Evolutionary conservation across 2,113 vertebrate genomes (phyloP).

Genomic region (Poecilia latipinna): DNA sequence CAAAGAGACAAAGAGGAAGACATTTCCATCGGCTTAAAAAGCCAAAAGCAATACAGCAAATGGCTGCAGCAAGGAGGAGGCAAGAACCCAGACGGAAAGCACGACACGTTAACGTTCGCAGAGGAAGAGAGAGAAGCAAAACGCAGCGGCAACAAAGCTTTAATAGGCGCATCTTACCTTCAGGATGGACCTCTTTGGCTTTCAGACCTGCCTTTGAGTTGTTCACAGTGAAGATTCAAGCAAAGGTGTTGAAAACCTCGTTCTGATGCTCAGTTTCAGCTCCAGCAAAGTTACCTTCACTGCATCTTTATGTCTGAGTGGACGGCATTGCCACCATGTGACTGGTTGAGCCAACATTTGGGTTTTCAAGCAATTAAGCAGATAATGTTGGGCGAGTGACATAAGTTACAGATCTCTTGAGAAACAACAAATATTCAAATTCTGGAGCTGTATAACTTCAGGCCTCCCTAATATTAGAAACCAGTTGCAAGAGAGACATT

Average conservation of each 20-base stretch:
- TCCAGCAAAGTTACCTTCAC: too few relatives aligned
- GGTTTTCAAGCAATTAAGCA: too few relatives aligned
- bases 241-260: background rate
- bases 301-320: too few relatives aligned
- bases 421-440: too few relatives aligned
- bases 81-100: slow-evolving; percentile 8
- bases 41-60: slow-evolving; percentile 52
- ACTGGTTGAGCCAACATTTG: too few relatives aligned
- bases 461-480: too few relatives aligned
- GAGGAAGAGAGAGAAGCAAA: slow-evolving; percentile 1
- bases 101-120: background rate
- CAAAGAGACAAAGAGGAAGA: slow-evolving; percentile 28
- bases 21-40: slow-evolving; percentile 64
- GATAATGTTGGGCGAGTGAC: too few relatives aligned
- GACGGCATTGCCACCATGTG: too few relatives aligned
- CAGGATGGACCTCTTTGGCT: background rate
- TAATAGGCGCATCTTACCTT: background rate
- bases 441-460: too few relatives aligned
- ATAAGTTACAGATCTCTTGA: too few relatives aligned
- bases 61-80: slow-evolving; percentile 48
- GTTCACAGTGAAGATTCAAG: background rate
- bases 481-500: too few relatives aligned
- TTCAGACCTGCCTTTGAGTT: background rate
- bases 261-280: too few relatives aligned
- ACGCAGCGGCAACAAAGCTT: background rate